phyloP scores from a whole-genome alignment of 1,140 invertebrate genomes.

The Drosophila subpulchrella region DNA sequence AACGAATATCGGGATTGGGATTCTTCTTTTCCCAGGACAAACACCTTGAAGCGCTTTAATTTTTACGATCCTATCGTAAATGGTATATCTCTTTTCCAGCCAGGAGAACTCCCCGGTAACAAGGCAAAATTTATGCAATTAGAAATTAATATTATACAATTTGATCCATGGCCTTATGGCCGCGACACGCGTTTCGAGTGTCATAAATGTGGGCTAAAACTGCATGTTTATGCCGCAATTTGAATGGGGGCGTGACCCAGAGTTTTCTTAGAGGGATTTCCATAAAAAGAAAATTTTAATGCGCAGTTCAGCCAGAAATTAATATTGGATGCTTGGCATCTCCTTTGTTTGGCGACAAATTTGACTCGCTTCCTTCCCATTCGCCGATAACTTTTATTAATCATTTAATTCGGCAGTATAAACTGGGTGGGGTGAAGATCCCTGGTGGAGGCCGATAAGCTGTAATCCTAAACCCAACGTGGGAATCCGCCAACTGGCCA shows the following conservation, averaged over 20 bases:
- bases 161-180: constrained; percentile 58
- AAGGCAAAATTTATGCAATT: constrained; percentile 82
- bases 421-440: constrained; percentile 6
- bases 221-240: constrained; percentile 75
- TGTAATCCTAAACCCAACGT: constrained; percentile 44
- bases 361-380: constrained; percentile 38
- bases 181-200: constrained; percentile 54
- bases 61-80: constrained; percentile 73
- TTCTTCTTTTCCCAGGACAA: constrained; percentile 11
- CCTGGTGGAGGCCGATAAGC: constrained; percentile 54
- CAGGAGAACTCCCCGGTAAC: constrained; percentile 18
- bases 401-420: constrained; percentile 64
- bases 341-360: constrained; percentile 59
- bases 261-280: constrained; percentile 14
- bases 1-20: not conserved
- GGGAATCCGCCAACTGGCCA: constrained; percentile 61
- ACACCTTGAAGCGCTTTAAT: constrained; percentile 79
- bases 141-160: constrained; percentile 84
- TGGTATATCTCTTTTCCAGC: constrained; percentile 2
- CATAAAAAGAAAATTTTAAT: constrained; percentile 22
- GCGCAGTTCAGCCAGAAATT: constrained; percentile 48
- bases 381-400: constrained; percentile 74
- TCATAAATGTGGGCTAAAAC: constrained; percentile 68
- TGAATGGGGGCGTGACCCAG: constrained; percentile 63
- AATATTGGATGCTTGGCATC: constrained; percentile 20